Evolutionary conservation across 2,113 vertebrate genomes (phyloP).

Genomic region (Romanogobio albipinnatus): DNA sequence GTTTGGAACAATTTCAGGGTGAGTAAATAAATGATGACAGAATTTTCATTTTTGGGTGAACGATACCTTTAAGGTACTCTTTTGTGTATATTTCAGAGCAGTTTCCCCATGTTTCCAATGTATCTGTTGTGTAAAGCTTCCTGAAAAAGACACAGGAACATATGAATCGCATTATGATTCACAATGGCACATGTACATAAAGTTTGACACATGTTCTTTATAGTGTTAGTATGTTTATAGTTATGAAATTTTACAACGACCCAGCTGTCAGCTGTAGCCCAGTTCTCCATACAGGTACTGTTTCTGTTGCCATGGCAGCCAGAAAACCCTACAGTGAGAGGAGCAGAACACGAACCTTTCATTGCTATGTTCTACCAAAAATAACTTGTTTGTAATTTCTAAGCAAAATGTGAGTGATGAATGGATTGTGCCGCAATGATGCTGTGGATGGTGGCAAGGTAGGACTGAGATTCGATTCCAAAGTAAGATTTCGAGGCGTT

Average conservation of each 20-base stretch:
- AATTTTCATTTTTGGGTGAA: no score
- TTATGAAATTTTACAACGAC: constrained; percentile 34
- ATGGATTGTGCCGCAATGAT: not conserved
- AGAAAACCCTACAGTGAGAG: constrained; percentile 15
- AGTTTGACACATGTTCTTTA: constrained; percentile 39
- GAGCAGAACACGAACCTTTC: not conserved
- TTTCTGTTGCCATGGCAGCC: constrained; percentile 59
- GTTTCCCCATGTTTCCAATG: not conserved
- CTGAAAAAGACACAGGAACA: not conserved
- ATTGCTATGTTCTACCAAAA: not conserved
- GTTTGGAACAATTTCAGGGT: no score
- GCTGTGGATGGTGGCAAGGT: not conserved
- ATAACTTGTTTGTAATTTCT: not conserved
- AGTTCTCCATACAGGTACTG: constrained; percentile 28
- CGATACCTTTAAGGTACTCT: not conserved
- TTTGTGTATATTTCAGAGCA: not conserved
- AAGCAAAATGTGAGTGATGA: not conserved
- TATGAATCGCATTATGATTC: not conserved
- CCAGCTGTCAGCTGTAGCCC: constrained; percentile 36
- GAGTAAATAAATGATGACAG: no score
- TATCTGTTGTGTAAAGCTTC: not conserved
- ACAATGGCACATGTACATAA: constrained; percentile 7
- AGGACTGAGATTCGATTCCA: not conserved
- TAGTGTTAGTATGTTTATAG: constrained; percentile 26
- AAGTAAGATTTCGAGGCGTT: not conserved